phyloP scores from a whole-genome alignment of 2,113 vertebrate species.

The Lepidothrix coronata region DNA sequence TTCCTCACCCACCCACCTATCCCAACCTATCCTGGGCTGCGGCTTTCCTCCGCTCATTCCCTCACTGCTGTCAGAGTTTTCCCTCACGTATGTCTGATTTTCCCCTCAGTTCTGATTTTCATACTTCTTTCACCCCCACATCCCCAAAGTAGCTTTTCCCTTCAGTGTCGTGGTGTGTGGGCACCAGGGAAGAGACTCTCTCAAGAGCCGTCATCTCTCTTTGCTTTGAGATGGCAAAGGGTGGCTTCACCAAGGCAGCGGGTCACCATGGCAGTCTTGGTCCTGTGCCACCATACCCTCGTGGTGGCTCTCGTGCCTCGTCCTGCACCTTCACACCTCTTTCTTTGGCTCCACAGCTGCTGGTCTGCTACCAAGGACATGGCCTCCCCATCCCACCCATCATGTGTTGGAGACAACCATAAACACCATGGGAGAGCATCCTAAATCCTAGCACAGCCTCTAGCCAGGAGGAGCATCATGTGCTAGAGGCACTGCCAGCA shows the following conservation, averaged over 20 bases:
- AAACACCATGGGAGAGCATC: background rate
- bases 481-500: background rate
- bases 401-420: rapidly evolving
- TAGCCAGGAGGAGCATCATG: rapidly evolving
- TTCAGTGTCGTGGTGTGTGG: background rate
- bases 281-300: background rate
- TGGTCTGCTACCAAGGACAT: background rate
- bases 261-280: background rate
- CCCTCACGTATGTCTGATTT: background rate
- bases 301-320: rapidly evolving
- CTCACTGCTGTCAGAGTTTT: background rate
- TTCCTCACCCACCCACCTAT: background rate
- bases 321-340: background rate
- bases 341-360: background rate
- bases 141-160: background rate
- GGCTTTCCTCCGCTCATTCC: background rate
- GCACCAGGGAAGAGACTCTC: background rate
- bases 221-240: rapidly evolving
- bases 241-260: background rate
- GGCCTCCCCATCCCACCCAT: rapidly evolving
- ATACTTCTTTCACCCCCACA: rapidly evolving
- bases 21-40: too few species aligned
- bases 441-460: background rate
- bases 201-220: rapidly evolving
- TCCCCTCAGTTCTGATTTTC: background rate